Conservation (phyloP, 2,113 vertebrate species). For the Ardeotis arabs region DNA sequence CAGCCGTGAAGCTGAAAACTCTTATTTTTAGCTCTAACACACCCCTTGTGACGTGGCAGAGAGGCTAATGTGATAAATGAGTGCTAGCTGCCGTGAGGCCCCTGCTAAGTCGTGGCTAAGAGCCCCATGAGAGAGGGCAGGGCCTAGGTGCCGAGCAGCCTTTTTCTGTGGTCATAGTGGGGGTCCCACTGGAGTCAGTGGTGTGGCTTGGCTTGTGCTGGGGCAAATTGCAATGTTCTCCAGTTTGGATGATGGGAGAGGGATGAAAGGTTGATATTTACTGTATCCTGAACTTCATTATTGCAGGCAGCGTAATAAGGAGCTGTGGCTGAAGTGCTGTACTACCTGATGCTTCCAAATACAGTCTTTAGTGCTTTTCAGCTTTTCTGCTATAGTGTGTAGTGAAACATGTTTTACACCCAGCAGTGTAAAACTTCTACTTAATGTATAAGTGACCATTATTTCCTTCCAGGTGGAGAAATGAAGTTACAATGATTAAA, state of each 20-base stretch:
- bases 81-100: rapidly evolving
- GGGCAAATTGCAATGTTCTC: rapidly evolving
- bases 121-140: too few relatives aligned
- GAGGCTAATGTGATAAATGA: rapidly evolving
- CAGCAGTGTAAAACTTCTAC: neutral
- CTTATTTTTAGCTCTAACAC: rapidly evolving
- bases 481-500: neutral
- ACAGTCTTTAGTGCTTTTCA: neutral
- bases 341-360: neutral
- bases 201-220: neutral
- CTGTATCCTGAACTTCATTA: neutral
- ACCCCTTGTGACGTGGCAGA: rapidly evolving
- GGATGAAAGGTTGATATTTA: rapidly evolving
- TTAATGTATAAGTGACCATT: neutral
- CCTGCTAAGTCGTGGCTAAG: rapidly evolving
- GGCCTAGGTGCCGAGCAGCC: too few relatives aligned
- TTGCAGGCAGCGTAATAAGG: too few relatives aligned
- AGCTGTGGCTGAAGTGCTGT: neutral
- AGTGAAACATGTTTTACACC: neutral
- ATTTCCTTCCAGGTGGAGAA: neutral
- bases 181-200: too few relatives aligned
- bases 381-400: rapidly evolving
- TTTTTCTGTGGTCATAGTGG: neutral
- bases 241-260: too few relatives aligned
- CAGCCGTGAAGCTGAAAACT: too few relatives aligned